Conservation (phyloP, 2,113 vertebrate genomes). For the Helogale parvula region DNA sequence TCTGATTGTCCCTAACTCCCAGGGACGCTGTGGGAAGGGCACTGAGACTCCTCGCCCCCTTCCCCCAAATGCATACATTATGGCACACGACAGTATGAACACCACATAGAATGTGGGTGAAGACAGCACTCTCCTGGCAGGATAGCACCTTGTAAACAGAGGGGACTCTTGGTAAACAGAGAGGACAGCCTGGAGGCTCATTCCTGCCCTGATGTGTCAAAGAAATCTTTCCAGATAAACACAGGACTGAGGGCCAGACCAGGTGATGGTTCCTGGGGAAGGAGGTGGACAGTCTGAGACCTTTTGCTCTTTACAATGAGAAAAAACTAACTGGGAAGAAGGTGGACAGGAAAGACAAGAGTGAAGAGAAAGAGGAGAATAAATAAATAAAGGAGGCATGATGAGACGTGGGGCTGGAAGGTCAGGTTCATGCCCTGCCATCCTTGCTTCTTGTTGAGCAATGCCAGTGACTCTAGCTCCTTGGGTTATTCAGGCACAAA, state of each 20-base stretch:
- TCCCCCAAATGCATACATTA: neutral
- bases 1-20: neutral
- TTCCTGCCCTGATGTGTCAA: neutral
- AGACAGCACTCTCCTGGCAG: neutral
- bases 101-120: neutral
- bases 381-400: neutral
- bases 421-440: neutral
- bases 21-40: neutral
- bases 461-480: no score
- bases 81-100: neutral
- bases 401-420: neutral
- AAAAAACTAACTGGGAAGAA: neutral
- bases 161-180: neutral
- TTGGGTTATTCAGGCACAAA: neutral
- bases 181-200: neutral
- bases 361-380: neutral
- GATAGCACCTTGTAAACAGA: neutral
- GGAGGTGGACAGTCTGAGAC: neutral
- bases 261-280: neutral
- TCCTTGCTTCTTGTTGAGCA: neutral
- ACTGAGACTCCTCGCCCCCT: neutral
- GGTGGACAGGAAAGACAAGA: neutral
- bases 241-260: neutral
- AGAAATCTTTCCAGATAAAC: neutral
- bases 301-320: neutral